Evolutionary conservation across 1,140 invertebrate genomes (phyloP).

Genomic region (Mylabris phalerata): DNA sequence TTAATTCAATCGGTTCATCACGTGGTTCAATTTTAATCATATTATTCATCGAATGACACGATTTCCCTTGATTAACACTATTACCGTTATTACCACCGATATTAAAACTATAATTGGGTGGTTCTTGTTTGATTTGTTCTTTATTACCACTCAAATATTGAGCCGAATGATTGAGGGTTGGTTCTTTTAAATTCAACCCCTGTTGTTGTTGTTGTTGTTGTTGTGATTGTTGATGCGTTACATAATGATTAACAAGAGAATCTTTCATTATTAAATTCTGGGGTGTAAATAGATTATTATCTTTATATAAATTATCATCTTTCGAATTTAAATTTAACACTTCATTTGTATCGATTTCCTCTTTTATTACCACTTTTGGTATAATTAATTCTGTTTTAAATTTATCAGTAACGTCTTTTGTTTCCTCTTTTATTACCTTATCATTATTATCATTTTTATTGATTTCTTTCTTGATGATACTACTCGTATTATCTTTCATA

Average conservation of each 20-base stretch:
- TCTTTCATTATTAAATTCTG: constrained; percentile 33
- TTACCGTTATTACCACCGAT: no score
- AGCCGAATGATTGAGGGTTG: not conserved
- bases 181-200: constrained; percentile 27
- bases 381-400: constrained; percentile 52
- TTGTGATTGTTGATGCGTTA: no score
- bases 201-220: constrained; percentile 20
- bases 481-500: constrained; percentile 29
- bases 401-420: constrained; percentile 22
- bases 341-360: constrained; percentile 46
- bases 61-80: not conserved
- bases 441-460: constrained; percentile 5
- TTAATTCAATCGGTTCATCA: constrained; percentile 51
- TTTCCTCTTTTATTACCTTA: constrained; percentile 22
- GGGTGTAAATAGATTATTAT: constrained; percentile 32
- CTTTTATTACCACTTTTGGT: constrained; percentile 52
- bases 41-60: constrained; percentile 5
- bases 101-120: no score
- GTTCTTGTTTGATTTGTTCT: not conserved
- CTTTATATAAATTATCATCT: constrained; percentile 29
- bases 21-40: constrained; percentile 52
- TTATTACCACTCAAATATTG: not conserved
- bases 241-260: constrained; percentile 26
- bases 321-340: constrained; percentile 32
- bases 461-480: constrained; percentile 34